These are phyloP conservation scores for Eristalis tenax DNA, from an alignment of 2,888 invertebrate genomes.

Conservation along the genomic window DNA sequence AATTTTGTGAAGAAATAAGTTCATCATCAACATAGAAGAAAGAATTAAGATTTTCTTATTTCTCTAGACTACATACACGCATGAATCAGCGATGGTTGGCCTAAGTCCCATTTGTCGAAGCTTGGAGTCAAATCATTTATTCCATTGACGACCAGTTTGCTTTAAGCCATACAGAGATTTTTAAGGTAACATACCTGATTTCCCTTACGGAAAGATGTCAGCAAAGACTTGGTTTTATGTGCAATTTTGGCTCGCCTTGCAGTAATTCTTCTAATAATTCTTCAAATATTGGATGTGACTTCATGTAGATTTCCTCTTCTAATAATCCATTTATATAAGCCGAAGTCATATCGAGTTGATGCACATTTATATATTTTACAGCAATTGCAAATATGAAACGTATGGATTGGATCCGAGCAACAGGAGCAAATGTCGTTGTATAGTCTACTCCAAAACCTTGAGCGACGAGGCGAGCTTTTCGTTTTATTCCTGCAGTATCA, in stretches of 20 bases:
- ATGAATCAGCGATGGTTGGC: constrained; percentile 7
- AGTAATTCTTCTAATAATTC: constrained; percentile 6
- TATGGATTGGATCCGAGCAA: constrained; percentile 18
- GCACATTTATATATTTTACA: constrained; percentile 6
- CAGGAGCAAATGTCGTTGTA: constrained; percentile 13
- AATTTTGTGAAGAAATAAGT: not conserved
- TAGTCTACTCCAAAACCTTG: constrained; percentile 30
- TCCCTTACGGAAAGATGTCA: constrained; percentile 17
- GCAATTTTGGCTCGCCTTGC: constrained; percentile 1
- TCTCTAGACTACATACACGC: constrained; percentile 28
- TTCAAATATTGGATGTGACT: constrained; percentile 3
- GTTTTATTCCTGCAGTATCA: not conserved
- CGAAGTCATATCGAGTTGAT: constrained; percentile 28
- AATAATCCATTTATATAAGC: constrained; percentile 17
- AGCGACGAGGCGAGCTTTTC: constrained; percentile 21
- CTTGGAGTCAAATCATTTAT: constrained; percentile 3
- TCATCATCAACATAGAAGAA: not conserved
- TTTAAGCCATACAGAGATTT: constrained; percentile 20
- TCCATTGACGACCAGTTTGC: constrained; percentile 18
- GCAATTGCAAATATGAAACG: constrained; percentile 4
- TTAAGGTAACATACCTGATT: constrained; percentile 29
- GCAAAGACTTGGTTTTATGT: not conserved
- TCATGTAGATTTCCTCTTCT: constrained; percentile 12
- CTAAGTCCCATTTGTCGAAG: constrained; percentile 16
- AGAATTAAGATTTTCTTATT: not conserved